phyloP scores from a whole-genome alignment of 2,797 vertebrate species.

The Semotilus atromaculatus region DNA sequence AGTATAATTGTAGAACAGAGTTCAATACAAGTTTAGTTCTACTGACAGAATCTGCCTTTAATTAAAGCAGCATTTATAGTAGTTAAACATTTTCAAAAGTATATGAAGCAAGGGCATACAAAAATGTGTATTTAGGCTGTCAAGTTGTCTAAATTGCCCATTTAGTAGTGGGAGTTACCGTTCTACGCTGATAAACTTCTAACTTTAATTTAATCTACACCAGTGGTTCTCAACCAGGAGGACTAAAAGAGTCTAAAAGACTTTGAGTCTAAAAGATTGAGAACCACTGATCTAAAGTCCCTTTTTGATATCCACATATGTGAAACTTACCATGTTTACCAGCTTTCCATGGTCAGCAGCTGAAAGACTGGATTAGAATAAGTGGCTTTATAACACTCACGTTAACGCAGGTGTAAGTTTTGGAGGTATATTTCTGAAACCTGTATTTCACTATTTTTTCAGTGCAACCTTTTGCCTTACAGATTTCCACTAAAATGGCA shows the following conservation, averaged over 20 bases:
- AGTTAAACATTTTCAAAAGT: not conserved
- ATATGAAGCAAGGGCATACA: not conserved
- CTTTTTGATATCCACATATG: not conserved
- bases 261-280: not conserved
- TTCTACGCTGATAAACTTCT: not conserved
- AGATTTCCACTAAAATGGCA: not conserved
- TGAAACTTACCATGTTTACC: not conserved
- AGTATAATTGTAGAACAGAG: not conserved
- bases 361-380: not conserved
- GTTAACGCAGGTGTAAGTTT: not conserved
- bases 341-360: not conserved
- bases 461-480: not conserved
- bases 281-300: not conserved
- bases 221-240: constrained; percentile 2
- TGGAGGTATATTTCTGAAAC: no score
- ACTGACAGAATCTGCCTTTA: not conserved
- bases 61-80: not conserved
- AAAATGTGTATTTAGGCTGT: not conserved
- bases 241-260: no score
- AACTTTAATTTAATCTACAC: not conserved
- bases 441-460: not conserved
- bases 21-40: not conserved
- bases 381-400: not conserved
- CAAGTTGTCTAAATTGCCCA: not conserved
- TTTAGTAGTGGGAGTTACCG: not conserved